Evolutionary conservation across 2,797 vertebrate genomes (phyloP).

Genomic region (Molossus alvarezi): DNA sequence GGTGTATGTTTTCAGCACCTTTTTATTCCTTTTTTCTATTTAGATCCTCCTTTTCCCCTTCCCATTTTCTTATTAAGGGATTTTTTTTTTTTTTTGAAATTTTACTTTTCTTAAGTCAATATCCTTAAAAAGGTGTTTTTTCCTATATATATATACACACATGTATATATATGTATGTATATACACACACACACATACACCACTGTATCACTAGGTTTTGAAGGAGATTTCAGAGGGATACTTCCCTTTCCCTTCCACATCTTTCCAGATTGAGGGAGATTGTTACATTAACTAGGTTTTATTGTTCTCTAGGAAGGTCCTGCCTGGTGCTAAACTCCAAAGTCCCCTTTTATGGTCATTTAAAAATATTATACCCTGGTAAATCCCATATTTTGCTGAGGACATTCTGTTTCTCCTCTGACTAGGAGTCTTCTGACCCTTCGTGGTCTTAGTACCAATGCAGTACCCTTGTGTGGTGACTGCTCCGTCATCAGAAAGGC

Average conservation of each 20-base stretch:
- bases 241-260: background rate
- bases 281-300: background rate
- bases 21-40: background rate
- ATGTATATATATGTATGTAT: no score
- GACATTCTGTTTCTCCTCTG: background rate
- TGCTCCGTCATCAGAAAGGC: background rate
- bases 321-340: background rate
- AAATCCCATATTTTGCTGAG: background rate
- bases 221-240: fast-evolving
- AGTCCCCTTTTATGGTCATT: background rate
- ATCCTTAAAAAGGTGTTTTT: background rate
- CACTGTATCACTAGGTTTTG: background rate
- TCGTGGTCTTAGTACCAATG: background rate
- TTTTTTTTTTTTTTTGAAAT: background rate
- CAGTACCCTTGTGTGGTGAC: background rate
- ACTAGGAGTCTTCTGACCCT: background rate
- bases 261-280: background rate
- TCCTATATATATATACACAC: no score
- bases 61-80: background rate
- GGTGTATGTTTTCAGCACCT: background rate
- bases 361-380: background rate
- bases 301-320: background rate
- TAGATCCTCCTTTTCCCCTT: background rate
- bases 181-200: background rate
- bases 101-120: slow-evolving; percentile 64